These are phyloP conservation scores for Homalodisca vitripennis DNA, from an alignment of 1,140 invertebrate species.

Conservation along the genomic window DNA sequence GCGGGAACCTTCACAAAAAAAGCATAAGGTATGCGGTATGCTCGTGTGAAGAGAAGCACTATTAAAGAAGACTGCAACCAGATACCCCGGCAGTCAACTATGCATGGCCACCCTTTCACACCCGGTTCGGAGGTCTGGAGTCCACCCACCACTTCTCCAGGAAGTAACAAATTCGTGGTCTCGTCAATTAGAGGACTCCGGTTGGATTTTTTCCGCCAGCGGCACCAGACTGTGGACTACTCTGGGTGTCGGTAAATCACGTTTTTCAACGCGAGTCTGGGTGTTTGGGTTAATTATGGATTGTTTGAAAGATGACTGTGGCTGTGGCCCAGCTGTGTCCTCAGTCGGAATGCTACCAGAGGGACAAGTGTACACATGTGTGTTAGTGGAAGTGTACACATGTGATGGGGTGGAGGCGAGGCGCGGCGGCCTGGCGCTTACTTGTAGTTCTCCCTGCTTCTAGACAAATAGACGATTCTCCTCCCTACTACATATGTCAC, in stretches of 20 bases:
- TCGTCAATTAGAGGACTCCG: conserved; percentile 5
- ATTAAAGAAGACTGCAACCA: no score
- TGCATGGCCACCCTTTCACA: not conserved
- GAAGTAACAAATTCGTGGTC: conserved; percentile 15
- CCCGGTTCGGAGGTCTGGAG: no score
- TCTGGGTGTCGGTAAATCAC: conserved; percentile 2
- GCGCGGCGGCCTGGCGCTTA: not conserved
- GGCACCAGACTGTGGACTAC: conserved; percentile 7
- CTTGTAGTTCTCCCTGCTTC: not conserved
- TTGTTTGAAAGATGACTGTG: conserved; percentile 17
- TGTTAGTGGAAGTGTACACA: not conserved
- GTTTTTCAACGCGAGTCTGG: conserved; percentile 16
- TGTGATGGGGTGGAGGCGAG: not conserved
- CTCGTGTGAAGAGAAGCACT: no score
- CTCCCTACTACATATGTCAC: not conserved
- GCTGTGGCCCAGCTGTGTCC: conserved; percentile 4
- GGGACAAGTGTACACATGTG: not conserved
- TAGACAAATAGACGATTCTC: not conserved
- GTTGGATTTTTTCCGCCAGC: not conserved
- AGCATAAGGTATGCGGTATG: no score
- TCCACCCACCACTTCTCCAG: not conserved
- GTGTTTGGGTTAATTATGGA: conserved; percentile 25
- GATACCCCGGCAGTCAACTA: not conserved
- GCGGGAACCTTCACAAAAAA: no score
- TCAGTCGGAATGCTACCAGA: not conserved